Evolutionary conservation across 2,888 invertebrate genomes (phyloP).

Genomic region (Lepidocyrtoides sp.): DNA sequence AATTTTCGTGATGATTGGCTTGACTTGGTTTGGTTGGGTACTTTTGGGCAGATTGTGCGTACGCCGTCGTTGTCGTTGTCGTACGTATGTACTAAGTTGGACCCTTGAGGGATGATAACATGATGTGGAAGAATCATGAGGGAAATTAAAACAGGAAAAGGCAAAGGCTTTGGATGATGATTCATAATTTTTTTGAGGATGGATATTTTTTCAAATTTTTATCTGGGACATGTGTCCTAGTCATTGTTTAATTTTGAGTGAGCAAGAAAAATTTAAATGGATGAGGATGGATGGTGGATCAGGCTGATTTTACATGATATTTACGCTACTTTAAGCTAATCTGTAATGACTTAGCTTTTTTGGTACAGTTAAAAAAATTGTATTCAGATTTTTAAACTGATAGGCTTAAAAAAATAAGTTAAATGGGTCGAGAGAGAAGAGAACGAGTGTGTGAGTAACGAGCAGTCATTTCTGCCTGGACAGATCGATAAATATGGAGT

Average conservation of each 20-base stretch:
- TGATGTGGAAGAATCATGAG: constrained; percentile 60
- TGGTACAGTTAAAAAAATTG: no score
- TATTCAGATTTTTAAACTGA: background rate
- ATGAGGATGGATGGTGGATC: background rate
- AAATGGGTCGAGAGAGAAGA: background rate
- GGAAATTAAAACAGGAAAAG: constrained; percentile 64
- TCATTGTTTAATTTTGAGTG: constrained; percentile 39
- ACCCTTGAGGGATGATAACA: constrained; percentile 46
- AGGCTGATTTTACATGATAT: no score
- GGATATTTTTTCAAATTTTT: background rate
- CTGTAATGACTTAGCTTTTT: no score
- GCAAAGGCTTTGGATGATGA: background rate
- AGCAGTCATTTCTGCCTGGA: background rate
- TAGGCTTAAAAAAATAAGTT: background rate
- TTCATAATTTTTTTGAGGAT: constrained; percentile 45
- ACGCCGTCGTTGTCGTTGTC: no score
- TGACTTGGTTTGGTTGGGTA: background rate
- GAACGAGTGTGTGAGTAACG: background rate
- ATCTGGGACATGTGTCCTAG: constrained; percentile 51
- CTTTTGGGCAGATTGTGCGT: constrained; percentile 27
- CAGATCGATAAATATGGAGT: background rate
- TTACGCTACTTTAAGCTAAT: no score
- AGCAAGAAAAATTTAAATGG: background rate
- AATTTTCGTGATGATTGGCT: background rate
- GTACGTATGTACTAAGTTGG: constrained; percentile 59